Evolutionary conservation across 1,140 invertebrate genomes (phyloP), one percentile per base, ranked within the genome.

Genomic region (Rhizoglyphus robini): DNA sequence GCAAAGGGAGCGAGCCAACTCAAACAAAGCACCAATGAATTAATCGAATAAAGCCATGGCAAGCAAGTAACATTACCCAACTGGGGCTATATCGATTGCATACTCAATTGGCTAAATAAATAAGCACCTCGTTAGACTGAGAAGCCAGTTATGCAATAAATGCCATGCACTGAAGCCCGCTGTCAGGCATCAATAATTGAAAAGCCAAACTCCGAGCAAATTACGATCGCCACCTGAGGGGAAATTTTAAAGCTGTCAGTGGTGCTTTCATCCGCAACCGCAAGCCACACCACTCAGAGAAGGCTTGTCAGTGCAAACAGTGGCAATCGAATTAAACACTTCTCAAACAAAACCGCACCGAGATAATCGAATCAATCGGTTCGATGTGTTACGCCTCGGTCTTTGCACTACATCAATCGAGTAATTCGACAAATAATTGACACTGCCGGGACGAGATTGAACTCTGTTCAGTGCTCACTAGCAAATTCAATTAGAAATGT

Each of bases 201-300:
- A n/a, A n/a, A n/a, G n/a, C n/a, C n/a, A n/a, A n/a, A n/a, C n/a
- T n/a, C n/a, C n/a, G n/a, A n/a, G n/a, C n/a, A n/a, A n/a, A n/a
- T n/a, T n/a, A n/a, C n/a, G n/a, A n/a, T n/a, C n/a, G n/a, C n/a
- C n/a, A n/a, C n/a, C n/a, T n/a, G n/a, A 54, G 51, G 51, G 8
- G 8, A 5, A 54, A 54, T 54, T 54, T 54, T 54, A 54, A 54
- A 54, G 51, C 51, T 54, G 51, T 54, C 36, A 41, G 36, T 41
- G 18, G 36, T 18, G 8, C 36, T 41, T 41, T 41, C 36, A 11
- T 41, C 18, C 18, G 36, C 41, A 46, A 46, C 41, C 23, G 23
- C 23, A 23, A 46, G 41, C 41, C 41, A 46, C 41, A 15, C 23
- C 23, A 46, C 41, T 46, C 41, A 23, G n/a, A n/a, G n/a, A n/a